phyloP scores from a whole-genome alignment of 2,113 vertebrate genomes.

The pig (Sus scrofa) region T2T-Sscrofa CM000817.6:88222001-88222500 shows the following conservation, averaged over 20 bases:
- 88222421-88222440: background rate
- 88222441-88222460: background rate
- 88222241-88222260: background rate
- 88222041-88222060: background rate
- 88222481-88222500: background rate
- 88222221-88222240: background rate
- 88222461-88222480: background rate
- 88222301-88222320: background rate
- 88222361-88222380: background rate
- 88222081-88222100: background rate
- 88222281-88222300: background rate
- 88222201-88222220: background rate
- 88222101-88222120: background rate
- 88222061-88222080: background rate
- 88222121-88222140: background rate
- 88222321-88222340: background rate
- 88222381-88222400: background rate
- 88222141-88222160: background rate
- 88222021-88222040: slow-evolving; percentile 39
- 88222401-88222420: background rate
- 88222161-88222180: background rate
- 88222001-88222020: background rate
- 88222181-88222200: background rate
- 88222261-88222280: background rate
- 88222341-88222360: background rate